Base-by-base conservation (phyloP, 2,797 vertebrate species). In the Sebastes dallii region DNA sequence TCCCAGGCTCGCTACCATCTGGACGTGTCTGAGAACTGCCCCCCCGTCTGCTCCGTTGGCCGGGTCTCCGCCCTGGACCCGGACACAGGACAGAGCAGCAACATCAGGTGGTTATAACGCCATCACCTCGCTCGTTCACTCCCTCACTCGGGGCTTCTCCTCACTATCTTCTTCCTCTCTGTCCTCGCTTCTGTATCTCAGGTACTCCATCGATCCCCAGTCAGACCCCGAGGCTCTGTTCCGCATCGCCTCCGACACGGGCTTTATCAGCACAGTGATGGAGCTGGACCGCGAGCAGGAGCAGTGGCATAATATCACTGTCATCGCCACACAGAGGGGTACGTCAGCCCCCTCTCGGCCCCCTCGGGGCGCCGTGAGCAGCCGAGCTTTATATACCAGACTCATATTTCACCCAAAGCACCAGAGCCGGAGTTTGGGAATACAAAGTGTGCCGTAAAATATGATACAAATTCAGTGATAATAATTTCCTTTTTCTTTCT, bases 271-370 rank as follows among this genome's bases (percentile, higher is more conserved):
- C 80, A 96, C 97, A 0, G 95, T 95, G 20, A 94, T 90, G 89
- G 95, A 96, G 84, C 86, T 98, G 91, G 97, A 98, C 94, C 95
- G 97, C 0, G 97, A 98, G 90, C 88, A 86, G 66, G 95, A 94
- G 71, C 93, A 95, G 88, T 98, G 97, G 97, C 96, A 98, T 86
- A 97, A 97, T 90, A 95, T 98, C 92, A 97, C 96, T 0, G 94
- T 97, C 90, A 95, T 96, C 64, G 97, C 97, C 87, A 96, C 96
- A 13, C 97, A 98, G 92, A 95, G 97, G 74, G 97, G 97, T 98
- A 92, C 39, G 91, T 80, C 67, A 42, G 65, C 67, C 30, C n/a
- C 52, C 8, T 52, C 50, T 12, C 52, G 29, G 80, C 74, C 84
- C 81, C 20, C 25, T 42, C 39, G 39, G 6, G 82, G 86, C 66